Conservation (phyloP, 2,888 invertebrate genomes). For the Phortica okadai region DNA sequence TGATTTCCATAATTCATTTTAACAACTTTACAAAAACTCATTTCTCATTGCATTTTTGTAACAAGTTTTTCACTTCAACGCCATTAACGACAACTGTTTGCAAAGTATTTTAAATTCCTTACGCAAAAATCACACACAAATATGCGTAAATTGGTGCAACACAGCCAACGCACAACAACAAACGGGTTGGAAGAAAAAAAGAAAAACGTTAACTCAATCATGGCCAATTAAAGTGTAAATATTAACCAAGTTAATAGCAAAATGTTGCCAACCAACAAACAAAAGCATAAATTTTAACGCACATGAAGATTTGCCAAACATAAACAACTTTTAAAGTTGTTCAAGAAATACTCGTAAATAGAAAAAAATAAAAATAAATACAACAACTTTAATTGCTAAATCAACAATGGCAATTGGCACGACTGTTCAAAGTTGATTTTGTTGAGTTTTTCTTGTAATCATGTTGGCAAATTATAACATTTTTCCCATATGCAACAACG, state of each 20-base stretch:
- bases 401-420: slow-evolving; percentile 9
- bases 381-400: slow-evolving; percentile 24
- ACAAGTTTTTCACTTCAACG: too few relatives aligned
- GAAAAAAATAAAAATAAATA: not conserved
- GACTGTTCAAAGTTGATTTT: not conserved
- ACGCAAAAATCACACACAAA: not conserved
- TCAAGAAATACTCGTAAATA: not conserved
- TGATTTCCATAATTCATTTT: too few relatives aligned
- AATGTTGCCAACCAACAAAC: not conserved
- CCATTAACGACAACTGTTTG: too few relatives aligned
- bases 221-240: too few relatives aligned
- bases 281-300: slow-evolving; percentile 10
- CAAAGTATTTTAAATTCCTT: not conserved
- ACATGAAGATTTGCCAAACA: not conserved
- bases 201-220: too few relatives aligned
- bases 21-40: too few relatives aligned
- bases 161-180: not conserved
- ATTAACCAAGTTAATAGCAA: not conserved
- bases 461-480: slow-evolving; percentile 25
- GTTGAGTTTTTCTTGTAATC: slow-evolving; percentile 16
- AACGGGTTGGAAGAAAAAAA: not conserved
- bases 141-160: not conserved
- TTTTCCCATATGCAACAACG: slow-evolving; percentile 20
- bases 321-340: not conserved
- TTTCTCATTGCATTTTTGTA: too few relatives aligned